A percentile compares a stretch with the other conserved stretches of the same genome.
phyloP scores from a whole-genome alignment of 1,140 invertebrate species.

The Venustaconcha ellipsiformis region DNA sequence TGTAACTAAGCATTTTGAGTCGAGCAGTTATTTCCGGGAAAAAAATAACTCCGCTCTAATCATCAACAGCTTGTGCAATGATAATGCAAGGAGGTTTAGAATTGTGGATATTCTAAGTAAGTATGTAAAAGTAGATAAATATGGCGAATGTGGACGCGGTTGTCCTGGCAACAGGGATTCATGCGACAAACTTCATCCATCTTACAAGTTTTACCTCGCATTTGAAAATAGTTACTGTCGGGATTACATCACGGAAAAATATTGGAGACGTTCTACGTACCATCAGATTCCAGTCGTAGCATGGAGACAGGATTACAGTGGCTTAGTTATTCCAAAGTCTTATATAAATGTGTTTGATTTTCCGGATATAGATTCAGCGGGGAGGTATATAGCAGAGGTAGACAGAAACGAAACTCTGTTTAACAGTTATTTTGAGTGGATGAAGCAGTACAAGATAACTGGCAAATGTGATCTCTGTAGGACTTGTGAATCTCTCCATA shows the following conservation, averaged over 20 bases:
- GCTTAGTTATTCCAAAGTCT: slow-evolving; percentile 19
- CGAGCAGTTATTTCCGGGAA: slow-evolving; percentile 7
- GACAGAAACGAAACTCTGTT: slow-evolving; percentile 18
- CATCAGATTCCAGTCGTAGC: slow-evolving; percentile 30
- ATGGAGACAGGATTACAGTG: slow-evolving; percentile 18
- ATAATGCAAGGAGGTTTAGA: slow-evolving; percentile 28
- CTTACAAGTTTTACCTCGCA: slow-evolving; percentile 32
- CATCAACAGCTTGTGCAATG: slow-evolving; percentile 26
- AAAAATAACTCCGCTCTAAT: slow-evolving; percentile 26
- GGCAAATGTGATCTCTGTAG: slow-evolving; percentile 2
- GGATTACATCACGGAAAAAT: slow-evolving; percentile 31
- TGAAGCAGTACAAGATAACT: slow-evolving; percentile 6
- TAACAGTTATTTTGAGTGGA: slow-evolving; percentile 27
- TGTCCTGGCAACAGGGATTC: slow-evolving; percentile 19
- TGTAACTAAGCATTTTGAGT: slow-evolving; percentile 5
- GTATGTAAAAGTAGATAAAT: slow-evolving; percentile 23
- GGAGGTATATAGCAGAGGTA: slow-evolving; percentile 22
- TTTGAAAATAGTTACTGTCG: slow-evolving; percentile 34
- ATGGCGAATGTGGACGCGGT: slow-evolving; percentile 17
- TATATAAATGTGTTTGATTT: slow-evolving; percentile 34
- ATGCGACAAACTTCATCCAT: slow-evolving; percentile 11
- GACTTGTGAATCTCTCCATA: slow-evolving; percentile 18
- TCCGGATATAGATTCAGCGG: slow-evolving; percentile 20
- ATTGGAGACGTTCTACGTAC: slow-evolving; percentile 18
- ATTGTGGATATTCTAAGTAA: slow-evolving; percentile 18